Percentiles rank a stretch among this genome's conserved stretches.
These are phyloP conservation scores for Xanthia icteritia DNA, from an alignment of 2,888 invertebrate species.

Conservation along the genomic window DNA sequence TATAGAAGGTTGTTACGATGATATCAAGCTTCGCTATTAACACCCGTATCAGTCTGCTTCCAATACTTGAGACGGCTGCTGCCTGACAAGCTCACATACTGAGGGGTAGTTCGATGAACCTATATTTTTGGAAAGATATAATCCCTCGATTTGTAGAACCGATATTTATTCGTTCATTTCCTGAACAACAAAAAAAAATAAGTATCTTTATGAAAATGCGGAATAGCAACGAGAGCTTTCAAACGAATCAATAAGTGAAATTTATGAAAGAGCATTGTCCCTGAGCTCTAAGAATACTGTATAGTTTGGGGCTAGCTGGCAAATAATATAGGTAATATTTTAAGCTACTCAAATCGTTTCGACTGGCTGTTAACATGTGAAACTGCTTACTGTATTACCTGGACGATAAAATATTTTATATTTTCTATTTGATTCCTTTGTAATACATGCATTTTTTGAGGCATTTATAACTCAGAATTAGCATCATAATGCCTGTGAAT, in stretches of 20 bases:
- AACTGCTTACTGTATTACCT: no score
- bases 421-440: no score
- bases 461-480: not conserved
- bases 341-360: no score
- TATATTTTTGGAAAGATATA: not conserved
- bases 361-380: no score
- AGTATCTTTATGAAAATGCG: not conserved
- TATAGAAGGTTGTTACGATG: not conserved
- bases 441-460: not conserved
- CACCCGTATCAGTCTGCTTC: slow-evolving; percentile 10
- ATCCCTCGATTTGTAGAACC: not conserved
- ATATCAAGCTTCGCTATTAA: slow-evolving; percentile 3
- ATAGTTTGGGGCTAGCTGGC: no score
- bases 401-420: no score
- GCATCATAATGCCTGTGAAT: not conserved
- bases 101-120: not conserved
- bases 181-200: not conserved
- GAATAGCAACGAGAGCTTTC: not conserved
- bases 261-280: not conserved
- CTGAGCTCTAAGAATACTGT: no score
- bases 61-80: slow-evolving; percentile 25
- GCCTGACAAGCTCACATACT: not conserved
- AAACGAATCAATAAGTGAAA: not conserved
- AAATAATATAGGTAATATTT: no score
- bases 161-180: not conserved